Conservation (phyloP, 2,113 vertebrate genomes). For the Phrynosoma blainvillii region DNA sequence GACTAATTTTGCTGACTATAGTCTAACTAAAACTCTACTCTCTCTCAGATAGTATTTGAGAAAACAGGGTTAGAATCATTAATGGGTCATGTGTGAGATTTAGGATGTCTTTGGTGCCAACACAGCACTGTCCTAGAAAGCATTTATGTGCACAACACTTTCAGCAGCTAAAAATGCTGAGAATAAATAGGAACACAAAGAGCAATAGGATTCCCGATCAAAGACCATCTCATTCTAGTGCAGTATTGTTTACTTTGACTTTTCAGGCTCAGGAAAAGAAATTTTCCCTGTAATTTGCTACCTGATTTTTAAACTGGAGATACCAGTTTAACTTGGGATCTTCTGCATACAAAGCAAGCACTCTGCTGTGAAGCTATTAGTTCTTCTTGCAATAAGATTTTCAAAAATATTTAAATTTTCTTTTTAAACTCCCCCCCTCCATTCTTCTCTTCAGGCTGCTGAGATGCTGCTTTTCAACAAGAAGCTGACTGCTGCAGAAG, state of each 20-base stretch:
- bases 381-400: neutral
- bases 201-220: neutral
- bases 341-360: neutral
- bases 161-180: neutral
- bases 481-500: conserved; percentile 85
- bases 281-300: neutral
- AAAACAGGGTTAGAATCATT: neutral
- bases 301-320: neutral
- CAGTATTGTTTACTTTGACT: neutral
- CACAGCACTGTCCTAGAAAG: neutral
- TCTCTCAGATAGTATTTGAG: neutral
- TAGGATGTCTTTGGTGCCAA: neutral
- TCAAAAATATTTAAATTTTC: neutral
- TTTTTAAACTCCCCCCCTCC: neutral
- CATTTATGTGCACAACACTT: neutral
- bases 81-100: neutral
- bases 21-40: neutral
- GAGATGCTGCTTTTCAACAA: conserved; percentile 91
- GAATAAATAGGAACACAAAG: neutral
- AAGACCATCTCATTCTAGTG: neutral
- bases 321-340: neutral
- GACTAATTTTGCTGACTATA: neutral
- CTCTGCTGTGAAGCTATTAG: neutral
- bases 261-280: neutral
- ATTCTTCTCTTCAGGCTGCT: conserved; percentile 73